Percentiles rank a stretch among this genome's conserved stretches.
Conservation (phyloP, 2,888 invertebrate species). For the Sarcophaga carnaria region DNA sequence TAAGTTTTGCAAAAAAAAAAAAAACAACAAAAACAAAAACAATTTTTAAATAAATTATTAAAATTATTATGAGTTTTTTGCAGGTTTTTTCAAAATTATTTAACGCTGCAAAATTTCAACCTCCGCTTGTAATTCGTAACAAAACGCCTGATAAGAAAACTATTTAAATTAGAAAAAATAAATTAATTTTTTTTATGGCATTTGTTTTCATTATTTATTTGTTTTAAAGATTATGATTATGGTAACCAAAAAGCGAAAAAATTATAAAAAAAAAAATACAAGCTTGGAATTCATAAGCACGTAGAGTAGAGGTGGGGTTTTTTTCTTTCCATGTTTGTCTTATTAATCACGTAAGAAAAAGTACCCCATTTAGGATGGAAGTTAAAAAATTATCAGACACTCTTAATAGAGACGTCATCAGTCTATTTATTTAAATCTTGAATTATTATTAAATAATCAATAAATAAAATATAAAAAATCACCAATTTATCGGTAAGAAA, state of each 20-base stretch:
- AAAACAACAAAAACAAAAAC: neutral
- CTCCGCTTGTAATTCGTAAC: neutral
- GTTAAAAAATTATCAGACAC: neutral
- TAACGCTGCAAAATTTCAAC: slow-evolving; percentile 3
- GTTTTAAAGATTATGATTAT: neutral
- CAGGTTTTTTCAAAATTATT: slow-evolving; percentile 37
- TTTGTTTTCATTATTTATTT: neutral
- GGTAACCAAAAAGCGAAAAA: too few species aligned
- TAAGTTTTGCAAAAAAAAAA: slow-evolving; percentile 8
- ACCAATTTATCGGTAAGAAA: neutral
- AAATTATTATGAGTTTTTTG: neutral
- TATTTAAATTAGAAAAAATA: neutral
- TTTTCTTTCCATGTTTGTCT: neutral
- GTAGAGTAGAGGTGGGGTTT: neutral
- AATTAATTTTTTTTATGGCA: neutral
- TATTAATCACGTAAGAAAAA: slow-evolving; percentile 3
- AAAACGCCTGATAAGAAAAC: neutral
- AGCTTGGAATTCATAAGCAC: slow-evolving; percentile 15
- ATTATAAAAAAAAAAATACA: neutral
- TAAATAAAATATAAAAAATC: neutral
- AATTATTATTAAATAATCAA: neutral
- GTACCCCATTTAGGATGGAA: neutral
- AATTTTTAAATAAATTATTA: neutral
- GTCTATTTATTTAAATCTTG: slow-evolving; percentile 8
- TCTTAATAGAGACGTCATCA: too few species aligned